Base-by-base conservation (phyloP, 2,113 vertebrate species). In the Cromileptes altivelis region DNA sequence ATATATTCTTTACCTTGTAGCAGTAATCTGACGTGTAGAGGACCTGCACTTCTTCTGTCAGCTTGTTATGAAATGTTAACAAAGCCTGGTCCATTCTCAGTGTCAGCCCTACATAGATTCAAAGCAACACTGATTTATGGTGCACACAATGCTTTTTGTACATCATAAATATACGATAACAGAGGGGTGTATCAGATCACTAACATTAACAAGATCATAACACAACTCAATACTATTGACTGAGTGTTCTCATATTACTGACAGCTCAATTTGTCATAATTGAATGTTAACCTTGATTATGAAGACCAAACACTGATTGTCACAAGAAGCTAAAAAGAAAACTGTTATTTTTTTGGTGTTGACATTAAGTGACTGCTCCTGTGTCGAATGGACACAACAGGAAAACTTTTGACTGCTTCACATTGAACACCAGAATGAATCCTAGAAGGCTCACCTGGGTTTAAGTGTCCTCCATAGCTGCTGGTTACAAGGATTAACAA, bases 31-130 rank as follows among this genome's bases (percentile, higher is more conserved):
- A 94, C 3, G 88, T 92, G 89, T 94, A 96, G 81, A 84, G 67
- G 70, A 96, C 81, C 42, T 78, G 76, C 49, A 95, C 78, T 21
- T 89, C 89, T 61, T 89, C 84, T 30, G 68, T 74, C 70, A 95
- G 89, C 71, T 91, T 77, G 85, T 93, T 96, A 37, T 94, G 88
- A 73, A 96, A 91, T 10, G 85, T 94, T 49, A 96, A 61, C 74
- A 94, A 73, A 47, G 94, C 95, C 81, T 96, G 90, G 82, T 96
- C 94, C 90, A 94, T 90, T 90, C 91, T 95, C 72, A 95, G 79
- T 71, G 30, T 4, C 6, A n/a, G 30, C 11, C 64, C 95, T 96
- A 78, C 68, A 88, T 21, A 27, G 40, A 88, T 57, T 65, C 14
- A 88, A 33, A 76, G 33, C 58, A 78, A 25, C 49, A 25, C n/a